Evolutionary conservation across 2,113 vertebrate genomes (phyloP).

Genomic region (Excalfactoria chinensis): DNA sequence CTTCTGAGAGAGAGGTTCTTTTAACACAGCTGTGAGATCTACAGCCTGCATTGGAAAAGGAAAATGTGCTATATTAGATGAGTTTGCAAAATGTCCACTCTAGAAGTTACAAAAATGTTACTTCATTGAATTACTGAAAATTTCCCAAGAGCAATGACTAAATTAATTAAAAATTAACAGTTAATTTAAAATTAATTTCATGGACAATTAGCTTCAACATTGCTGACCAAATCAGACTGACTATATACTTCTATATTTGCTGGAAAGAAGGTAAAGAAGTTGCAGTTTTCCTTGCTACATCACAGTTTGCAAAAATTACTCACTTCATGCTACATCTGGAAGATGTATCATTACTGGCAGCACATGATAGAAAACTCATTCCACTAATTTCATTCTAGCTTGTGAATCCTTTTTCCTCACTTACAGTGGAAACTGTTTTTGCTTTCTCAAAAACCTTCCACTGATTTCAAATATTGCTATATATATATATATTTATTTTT

Average conservation of each 20-base stretch:
- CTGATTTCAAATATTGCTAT: neutral
- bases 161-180: slow-evolving; percentile 37
- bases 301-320: neutral
- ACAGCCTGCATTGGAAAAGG: neutral
- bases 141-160: slow-evolving; percentile 9
- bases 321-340: neutral
- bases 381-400: neutral
- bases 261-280: slow-evolving; percentile 13
- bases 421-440: neutral
- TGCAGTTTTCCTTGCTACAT: neutral
- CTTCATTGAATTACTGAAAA: slow-evolving; percentile 6
- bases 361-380: neutral
- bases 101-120: neutral
- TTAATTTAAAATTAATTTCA: slow-evolving; percentile 17
- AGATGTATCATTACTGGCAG: slow-evolving; percentile 13
- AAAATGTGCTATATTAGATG: neutral
- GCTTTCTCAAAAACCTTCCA: neutral
- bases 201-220: neutral
- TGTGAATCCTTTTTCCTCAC: neutral
- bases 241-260: neutral
- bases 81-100: neutral
- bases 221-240: neutral
- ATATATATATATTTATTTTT: too few species aligned
- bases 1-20: neutral
- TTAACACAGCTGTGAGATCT: neutral